A percentile compares a stretch with the other conserved stretches of the same genome.
Conservation (phyloP, 2,113 vertebrate species). For the Indicator maculatus region DNA sequence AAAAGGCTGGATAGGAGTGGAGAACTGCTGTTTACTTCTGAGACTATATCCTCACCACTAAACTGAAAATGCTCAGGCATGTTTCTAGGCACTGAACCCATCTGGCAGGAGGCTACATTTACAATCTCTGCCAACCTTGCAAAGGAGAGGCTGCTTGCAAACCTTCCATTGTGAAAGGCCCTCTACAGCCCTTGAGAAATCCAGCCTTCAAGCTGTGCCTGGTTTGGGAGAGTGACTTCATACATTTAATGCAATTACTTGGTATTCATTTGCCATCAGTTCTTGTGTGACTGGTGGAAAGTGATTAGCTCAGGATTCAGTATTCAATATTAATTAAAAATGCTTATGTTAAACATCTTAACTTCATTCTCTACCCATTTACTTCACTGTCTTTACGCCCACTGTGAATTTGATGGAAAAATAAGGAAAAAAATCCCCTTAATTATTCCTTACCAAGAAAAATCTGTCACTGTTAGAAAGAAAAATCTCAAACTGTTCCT, state of each 20-base stretch:
- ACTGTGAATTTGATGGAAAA: not conserved
- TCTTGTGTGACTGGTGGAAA: not conserved
- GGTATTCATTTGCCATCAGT: not conserved
- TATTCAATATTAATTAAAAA: not conserved
- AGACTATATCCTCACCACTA: not conserved
- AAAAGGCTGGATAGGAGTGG: not conserved
- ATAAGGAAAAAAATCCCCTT: not conserved
- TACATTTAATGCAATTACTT: not conserved
- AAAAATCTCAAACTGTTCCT: not conserved
- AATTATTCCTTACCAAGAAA: not conserved
- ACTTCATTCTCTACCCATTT: not conserved
- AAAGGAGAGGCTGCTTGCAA: not conserved
- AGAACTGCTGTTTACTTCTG: not conserved
- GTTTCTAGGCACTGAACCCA: not conserved
- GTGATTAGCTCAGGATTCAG: not conserved
- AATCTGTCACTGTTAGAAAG: not conserved
- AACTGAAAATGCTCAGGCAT: not conserved
- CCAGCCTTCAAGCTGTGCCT: not conserved
- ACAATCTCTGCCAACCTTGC: not conserved
- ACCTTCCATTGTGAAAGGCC: not conserved
- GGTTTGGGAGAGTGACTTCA: not conserved
- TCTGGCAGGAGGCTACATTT: accelerated
- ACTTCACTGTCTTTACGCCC: not conserved
- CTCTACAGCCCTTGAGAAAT: not conserved
- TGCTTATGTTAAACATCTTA: not conserved